These are phyloP conservation scores for Dryobates pubescens DNA, from an alignment of 2,797 vertebrate genomes.

Conservation along the genomic window DNA sequence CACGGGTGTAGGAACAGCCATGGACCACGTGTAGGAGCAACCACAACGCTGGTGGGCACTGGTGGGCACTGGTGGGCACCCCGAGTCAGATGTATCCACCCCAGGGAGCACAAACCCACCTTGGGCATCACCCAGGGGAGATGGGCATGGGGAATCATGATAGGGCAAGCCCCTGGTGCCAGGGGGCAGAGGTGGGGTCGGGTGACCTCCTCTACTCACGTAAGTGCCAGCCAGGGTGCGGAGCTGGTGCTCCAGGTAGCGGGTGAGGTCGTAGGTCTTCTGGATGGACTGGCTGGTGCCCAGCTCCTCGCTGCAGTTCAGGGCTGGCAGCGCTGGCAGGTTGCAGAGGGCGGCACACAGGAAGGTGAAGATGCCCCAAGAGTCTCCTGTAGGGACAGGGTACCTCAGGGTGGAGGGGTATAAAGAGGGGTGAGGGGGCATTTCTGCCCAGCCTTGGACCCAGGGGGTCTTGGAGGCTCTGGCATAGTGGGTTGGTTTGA, in stretches of 20 bases:
- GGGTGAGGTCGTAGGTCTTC: slow-evolving; percentile 96
- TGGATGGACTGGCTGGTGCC: slow-evolving; percentile 87
- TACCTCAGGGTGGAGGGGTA: background rate
- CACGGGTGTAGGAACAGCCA: background rate
- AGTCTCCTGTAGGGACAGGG: slow-evolving; percentile 77
- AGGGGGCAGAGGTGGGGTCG: no score
- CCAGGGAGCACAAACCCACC: no score
- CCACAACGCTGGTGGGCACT: no score
- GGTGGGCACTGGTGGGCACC: no score
- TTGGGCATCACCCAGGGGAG: no score
- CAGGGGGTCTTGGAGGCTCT: no score
- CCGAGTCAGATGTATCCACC: no score
- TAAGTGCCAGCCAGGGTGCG: slow-evolving; percentile 94
- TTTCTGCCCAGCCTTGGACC: background rate
- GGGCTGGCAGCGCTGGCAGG: slow-evolving; percentile 81
- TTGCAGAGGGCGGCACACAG: slow-evolving; percentile 85
- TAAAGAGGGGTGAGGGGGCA: no score
- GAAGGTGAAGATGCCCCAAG: slow-evolving; percentile 84
- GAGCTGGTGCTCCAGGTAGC: slow-evolving; percentile 96
- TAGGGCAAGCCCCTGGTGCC: no score
- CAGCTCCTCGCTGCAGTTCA: slow-evolving; percentile 88
- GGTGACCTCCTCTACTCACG: slow-evolving; percentile 79
- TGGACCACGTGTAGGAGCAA: no score
- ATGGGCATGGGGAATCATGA: no score
- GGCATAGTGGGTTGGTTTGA: no score